Evolutionary conservation across 2,888 invertebrate genomes (phyloP).

Genomic region (Ophonus ardosiacus): DNA sequence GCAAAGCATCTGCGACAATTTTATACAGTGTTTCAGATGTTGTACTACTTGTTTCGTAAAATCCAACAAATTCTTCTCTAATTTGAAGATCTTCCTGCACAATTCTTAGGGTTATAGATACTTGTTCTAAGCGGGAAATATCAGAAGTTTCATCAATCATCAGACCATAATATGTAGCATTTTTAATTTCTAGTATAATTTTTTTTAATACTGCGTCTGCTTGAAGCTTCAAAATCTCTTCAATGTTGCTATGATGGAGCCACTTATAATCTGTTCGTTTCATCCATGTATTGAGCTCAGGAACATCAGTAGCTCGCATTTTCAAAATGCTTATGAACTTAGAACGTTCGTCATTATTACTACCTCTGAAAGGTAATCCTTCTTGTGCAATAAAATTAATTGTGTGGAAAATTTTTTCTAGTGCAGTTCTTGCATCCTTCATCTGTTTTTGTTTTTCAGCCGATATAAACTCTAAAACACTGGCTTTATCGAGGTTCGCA

Average conservation of each 20-base stretch:
- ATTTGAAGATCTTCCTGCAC: slow-evolving; percentile 33
- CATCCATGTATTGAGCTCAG: not conserved
- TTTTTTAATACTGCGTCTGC: slow-evolving; percentile 23
- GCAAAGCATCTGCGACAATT: slow-evolving; percentile 28
- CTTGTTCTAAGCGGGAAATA: slow-evolving; percentile 32
- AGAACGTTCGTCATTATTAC: slow-evolving; percentile 6
- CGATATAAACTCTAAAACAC: no score
- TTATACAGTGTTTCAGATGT: slow-evolving; percentile 40
- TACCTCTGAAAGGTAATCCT: slow-evolving; percentile 33
- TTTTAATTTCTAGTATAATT: slow-evolving; percentile 33
- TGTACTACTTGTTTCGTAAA: slow-evolving; percentile 34
- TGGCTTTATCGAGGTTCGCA: no score
- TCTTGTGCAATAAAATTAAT: no score
- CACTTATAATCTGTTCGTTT: slow-evolving; percentile 28
- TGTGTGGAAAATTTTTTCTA: no score
- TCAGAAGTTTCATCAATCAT: slow-evolving; percentile 38
- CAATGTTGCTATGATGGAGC: slow-evolving; percentile 41
- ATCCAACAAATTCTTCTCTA: slow-evolving; percentile 35
- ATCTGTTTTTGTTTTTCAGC: no score
- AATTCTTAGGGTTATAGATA: slow-evolving; percentile 10
- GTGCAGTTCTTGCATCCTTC: no score
- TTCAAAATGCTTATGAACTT: no score
- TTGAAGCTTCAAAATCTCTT: slow-evolving; percentile 36
- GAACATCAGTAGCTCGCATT: no score
- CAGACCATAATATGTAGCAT: slow-evolving; percentile 12